These are phyloP conservation scores for Sporophila hypoxantha DNA, from an alignment of 2,113 vertebrate genomes.

Conservation along the genomic window DNA sequence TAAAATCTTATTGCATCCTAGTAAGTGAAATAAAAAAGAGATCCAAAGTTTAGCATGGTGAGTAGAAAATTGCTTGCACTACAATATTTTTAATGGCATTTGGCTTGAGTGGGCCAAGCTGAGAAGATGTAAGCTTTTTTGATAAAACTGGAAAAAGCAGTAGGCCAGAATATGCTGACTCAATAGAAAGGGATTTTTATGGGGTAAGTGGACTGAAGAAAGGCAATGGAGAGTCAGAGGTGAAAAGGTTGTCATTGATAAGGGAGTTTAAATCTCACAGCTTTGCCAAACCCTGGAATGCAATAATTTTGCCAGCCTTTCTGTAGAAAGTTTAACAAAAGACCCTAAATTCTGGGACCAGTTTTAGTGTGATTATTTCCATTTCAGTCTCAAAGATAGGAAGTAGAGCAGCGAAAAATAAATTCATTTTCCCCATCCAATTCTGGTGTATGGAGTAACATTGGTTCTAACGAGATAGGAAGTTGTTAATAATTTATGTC, in stretches of 20 bases:
- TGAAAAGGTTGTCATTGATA: background rate
- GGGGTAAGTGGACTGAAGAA: background rate
- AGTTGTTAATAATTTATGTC: background rate
- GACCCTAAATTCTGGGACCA: background rate
- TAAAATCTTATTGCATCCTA: background rate
- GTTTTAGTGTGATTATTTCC: background rate
- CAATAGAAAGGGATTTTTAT: background rate
- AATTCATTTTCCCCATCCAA: background rate
- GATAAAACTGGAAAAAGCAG: background rate
- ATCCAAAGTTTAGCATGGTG: background rate
- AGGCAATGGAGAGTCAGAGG: background rate
- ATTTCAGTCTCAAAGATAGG: background rate
- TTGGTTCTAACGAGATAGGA: background rate
- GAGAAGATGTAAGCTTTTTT: background rate
- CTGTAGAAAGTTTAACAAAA: background rate
- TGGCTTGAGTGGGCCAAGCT: background rate
- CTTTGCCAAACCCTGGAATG: background rate
- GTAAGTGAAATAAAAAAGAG: background rate
- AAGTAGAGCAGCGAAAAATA: background rate
- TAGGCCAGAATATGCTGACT: background rate
- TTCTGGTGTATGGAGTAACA: background rate
- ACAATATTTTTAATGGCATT: background rate
- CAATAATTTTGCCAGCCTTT: background rate
- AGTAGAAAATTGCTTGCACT: background rate
- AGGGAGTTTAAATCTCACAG: background rate